Evolutionary conservation across 2,113 vertebrate species (phyloP).

Genomic region (Brachypodius melanocephalos): DNA sequence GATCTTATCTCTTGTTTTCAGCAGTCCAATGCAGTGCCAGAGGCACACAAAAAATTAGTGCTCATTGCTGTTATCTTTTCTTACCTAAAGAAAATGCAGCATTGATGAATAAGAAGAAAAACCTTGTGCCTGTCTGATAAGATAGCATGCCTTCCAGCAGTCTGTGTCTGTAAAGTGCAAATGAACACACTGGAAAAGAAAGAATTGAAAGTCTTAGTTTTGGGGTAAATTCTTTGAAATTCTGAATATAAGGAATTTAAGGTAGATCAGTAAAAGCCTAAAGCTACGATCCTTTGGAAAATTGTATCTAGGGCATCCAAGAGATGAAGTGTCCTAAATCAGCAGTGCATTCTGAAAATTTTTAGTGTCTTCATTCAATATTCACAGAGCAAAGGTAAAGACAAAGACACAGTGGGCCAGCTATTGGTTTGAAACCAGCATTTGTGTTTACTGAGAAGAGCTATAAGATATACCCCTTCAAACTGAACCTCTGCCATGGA

Average conservation of each 20-base stretch:
- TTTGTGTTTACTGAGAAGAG: not conserved
- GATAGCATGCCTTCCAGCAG: not conserved
- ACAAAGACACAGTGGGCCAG: not conserved
- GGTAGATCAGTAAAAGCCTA: not conserved
- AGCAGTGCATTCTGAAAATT: not conserved
- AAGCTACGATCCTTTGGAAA: not conserved
- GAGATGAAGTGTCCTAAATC: not conserved
- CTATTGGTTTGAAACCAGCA: not conserved
- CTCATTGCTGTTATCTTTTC: constrained; percentile 22
- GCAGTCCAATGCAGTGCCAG: not conserved
- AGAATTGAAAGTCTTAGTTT: not conserved
- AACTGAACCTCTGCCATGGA: not conserved
- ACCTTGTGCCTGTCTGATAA: not conserved
- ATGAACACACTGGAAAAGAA: not conserved
- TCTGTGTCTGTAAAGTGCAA: not conserved
- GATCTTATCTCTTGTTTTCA: constrained; percentile 42
- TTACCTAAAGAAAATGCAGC: not conserved
- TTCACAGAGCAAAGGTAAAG: not conserved
- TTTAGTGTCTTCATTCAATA: not conserved
- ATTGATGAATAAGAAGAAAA: constrained; percentile 10
- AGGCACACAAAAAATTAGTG: not conserved
- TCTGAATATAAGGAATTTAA: not conserved
- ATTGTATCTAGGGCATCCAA: not conserved
- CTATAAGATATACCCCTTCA: not conserved
- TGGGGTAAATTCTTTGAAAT: not conserved